phyloP scores from a whole-genome alignment of 2,797 vertebrate genomes.

The Lagorchestes hirsutus region DNA sequence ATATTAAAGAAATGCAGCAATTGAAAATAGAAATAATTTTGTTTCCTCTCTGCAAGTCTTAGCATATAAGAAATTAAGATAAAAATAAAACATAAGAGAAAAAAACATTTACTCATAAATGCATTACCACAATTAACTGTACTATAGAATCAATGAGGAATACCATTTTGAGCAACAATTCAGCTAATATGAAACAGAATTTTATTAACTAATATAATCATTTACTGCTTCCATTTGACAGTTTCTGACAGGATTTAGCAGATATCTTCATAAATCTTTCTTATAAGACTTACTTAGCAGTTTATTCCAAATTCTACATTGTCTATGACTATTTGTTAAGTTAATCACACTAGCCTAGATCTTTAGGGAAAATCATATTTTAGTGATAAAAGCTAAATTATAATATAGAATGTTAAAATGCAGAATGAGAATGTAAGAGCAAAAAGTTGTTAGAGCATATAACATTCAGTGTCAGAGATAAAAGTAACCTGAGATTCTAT shows the following conservation, averaged over 20 bases:
- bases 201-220: conserved; percentile 11
- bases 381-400: neutral
- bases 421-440: neutral
- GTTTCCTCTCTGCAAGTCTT: neutral
- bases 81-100: conserved; percentile 42
- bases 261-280: neutral
- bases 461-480: neutral
- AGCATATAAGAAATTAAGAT: neutral
- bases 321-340: conserved; percentile 43
- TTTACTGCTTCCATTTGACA: neutral
- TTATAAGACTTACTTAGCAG: neutral
- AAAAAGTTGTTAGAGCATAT: neutral
- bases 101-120: conserved; percentile 19
- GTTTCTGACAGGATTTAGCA: conserved; percentile 16
- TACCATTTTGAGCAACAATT: neutral
- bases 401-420: neutral
- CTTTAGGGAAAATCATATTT: neutral
- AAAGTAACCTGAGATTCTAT: neutral
- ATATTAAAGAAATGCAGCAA: neutral
- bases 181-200: conserved; percentile 9
- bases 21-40: neutral
- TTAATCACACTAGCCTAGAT: neutral
- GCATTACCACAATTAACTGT: conserved; percentile 1
- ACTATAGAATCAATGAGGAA: neutral
- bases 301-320: conserved; percentile 38